These are phyloP conservation scores for Atta cephalotes DNA, from an alignment of 1,140 invertebrate species.

Conservation along the genomic window DNA sequence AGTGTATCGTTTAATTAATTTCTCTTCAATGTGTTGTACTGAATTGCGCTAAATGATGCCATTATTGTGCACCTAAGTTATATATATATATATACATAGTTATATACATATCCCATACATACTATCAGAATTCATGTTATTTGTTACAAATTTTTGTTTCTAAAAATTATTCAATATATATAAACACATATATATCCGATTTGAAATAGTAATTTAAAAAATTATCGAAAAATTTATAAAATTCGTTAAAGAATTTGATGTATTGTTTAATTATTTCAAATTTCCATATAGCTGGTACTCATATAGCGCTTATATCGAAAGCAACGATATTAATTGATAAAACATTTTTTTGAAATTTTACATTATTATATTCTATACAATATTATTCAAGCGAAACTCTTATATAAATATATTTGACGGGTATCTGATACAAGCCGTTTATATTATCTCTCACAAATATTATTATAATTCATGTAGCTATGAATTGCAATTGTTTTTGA, in stretches of 20 bases:
- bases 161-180: background rate
- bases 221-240: background rate
- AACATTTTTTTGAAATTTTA: background rate
- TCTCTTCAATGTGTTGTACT: constrained; percentile 13
- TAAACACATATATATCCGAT: background rate
- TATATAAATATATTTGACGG: constrained; percentile 58
- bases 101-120: background rate
- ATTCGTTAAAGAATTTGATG: background rate
- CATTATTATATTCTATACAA: background rate
- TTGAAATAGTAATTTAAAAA: background rate
- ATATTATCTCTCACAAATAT: background rate
- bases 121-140: background rate
- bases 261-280: background rate
- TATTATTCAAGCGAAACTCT: background rate
- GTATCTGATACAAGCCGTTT: constrained; percentile 70
- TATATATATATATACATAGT: background rate
- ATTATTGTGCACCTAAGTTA: constrained; percentile 5
- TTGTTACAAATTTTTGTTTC: background rate
- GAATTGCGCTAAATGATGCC: constrained; percentile 52
- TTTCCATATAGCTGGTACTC: constrained; percentile 17
- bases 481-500: constrained; percentile 46
- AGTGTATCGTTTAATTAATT: constrained; percentile 68
- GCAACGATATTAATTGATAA: constrained; percentile 28
- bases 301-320: constrained; percentile 35
- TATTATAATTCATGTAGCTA: constrained; percentile 20